Evolutionary conservation across 2,797 vertebrate species (phyloP), one percentile per base, ranked within the genome.

Genomic region (Mormyrus hasselquistii): DNA sequence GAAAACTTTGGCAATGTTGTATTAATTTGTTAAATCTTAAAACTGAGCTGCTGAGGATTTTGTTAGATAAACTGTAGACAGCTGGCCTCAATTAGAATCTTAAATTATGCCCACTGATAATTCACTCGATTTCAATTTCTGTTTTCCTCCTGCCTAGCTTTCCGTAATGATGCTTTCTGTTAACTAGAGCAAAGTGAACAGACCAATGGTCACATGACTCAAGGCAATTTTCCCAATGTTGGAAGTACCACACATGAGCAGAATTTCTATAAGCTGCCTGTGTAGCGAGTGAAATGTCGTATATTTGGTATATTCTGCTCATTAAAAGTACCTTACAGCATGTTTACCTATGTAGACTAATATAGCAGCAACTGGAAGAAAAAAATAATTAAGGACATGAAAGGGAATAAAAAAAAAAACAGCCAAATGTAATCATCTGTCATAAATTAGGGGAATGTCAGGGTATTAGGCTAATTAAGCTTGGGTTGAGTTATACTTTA

Each of bases 11-110:
- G 57, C 44, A 69, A 89, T 69, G 57, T n/a, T 86, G 62, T 59
- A 50, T 89, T 86, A 83, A 69, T 73, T 88, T 52, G 82, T 84
- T 83, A 44, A 55, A 88, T 88, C 87, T 88, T 38, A 82, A 55
- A 62, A 76, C 7, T 83, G 88, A 47, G 55, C 88, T 83, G 8
- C 44, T 86, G 59, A 38, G 8, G 7, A 86, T 65, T 69, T 86
- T 69, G 9, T 41, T 69, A 47, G 41, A 69, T 62, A 89, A 86
- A 86, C n/a, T 89, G 88, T 41, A 52, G 82, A 86, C 82, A 86
- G 57, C 88, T 89, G 88, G 88, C 57, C 47, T 89, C 25, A 38
- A 53, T 86, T 89, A 65, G 41, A n/a, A 49, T 85, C 49, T 50
- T 69, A 85, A 86, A 76, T 76, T 73, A 86, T 86, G 83, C 49